Evolutionary conservation across 2,888 invertebrate species (phyloP).

Genomic region (Leptothorax acervorum): DNA sequence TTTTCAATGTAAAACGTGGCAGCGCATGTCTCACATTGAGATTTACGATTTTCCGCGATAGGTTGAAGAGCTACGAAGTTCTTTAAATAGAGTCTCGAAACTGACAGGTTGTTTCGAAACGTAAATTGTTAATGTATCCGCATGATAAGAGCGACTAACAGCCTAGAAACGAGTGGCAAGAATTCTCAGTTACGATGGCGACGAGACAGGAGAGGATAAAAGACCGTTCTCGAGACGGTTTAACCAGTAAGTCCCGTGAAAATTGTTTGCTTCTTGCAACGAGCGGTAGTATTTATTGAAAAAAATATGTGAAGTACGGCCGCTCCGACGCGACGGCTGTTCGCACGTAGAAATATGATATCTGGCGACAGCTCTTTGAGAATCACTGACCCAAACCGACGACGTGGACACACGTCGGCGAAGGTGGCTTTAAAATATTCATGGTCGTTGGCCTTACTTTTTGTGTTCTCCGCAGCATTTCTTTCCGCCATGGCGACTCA

Average conservation of each 20-base stretch:
- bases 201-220: not conserved
- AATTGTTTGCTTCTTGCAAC: conserved; percentile 18
- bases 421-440: conserved; percentile 68
- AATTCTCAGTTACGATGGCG: not conserved
- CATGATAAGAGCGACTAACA: conserved; percentile 14
- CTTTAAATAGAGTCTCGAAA: conserved; percentile 18
- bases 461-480: conserved; percentile 33
- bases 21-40: not conserved
- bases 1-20: not conserved
- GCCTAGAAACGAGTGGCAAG: not conserved
- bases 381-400: conserved; percentile 68
- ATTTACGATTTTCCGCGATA: not conserved
- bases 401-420: conserved; percentile 57
- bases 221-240: not conserved
- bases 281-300: not conserved
- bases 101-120: conserved; percentile 21
- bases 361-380: conserved; percentile 55
- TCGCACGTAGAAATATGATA: conserved; percentile 46
- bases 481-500: not conserved
- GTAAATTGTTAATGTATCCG: conserved; percentile 29
- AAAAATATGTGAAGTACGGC: not conserved
- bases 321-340: not conserved
- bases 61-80: not conserved
- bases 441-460: conserved; percentile 61
- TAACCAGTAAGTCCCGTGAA: not conserved